Evolutionary conservation across 1,140 invertebrate species (phyloP), one percentile per base, ranked within the genome.

Genomic region (Sitophilus oryzae): DNA sequence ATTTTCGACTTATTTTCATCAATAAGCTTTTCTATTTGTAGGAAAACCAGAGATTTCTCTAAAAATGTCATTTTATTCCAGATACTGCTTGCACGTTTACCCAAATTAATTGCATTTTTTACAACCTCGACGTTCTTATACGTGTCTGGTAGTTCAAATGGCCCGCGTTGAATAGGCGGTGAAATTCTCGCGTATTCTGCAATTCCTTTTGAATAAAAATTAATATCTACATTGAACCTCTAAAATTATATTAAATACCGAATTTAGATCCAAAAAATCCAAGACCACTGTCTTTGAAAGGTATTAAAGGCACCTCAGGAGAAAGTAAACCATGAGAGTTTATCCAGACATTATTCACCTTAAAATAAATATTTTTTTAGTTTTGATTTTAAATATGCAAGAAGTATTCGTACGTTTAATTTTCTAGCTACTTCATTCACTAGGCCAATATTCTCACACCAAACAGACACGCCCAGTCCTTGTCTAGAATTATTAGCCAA

Each of bases 291-390:
- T 73, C 70, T 64, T 75, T 76, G 43, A 71, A 69, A 9, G 76
- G 77, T 22, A 75, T 74, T 67, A 79, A 74, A 5, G 75, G 69
- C 20, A 74, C 64, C 18, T 74, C 73, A 20, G 77, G 73, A 66
- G 75, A 75, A 67, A 78, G 72, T 38, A 76, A 40, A 46, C 79
- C 78, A 65, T 79, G 74, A 49, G 66, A 66, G 66, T 83, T 83
- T 20, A 82, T 69, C 79, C 80, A 83, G 22, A 82, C 71, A 47
- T 74, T 75, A 8, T 74, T 71, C n/a, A 75, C 75, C 66, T 73
- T 46, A 23, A 63, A 45, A 50, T 52, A 9, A 1, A 1, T 45
- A 38, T 25, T 49, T n/a, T n/a, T n/a, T 25, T 56, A 30, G 23
- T 34, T 34, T 50, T 36, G 35, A 35, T 36, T 20, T 10, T 37